Evolutionary conservation across 2,888 invertebrate genomes (phyloP).

Genomic region (Polyploca ridens): DNA sequence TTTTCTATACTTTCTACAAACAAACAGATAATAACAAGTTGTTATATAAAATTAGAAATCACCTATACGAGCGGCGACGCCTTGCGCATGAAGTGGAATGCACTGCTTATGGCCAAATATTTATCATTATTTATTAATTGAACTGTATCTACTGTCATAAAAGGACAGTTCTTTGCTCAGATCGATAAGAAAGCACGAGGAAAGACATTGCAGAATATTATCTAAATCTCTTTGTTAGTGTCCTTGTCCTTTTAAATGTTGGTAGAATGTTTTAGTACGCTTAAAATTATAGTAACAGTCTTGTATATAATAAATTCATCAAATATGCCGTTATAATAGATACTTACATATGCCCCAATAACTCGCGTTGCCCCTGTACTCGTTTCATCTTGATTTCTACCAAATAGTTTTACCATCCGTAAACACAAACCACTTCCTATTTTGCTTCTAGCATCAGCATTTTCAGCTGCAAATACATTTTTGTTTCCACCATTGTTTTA

Average conservation of each 20-base stretch:
- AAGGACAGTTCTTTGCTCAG: background rate
- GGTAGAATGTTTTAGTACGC: too few relatives aligned
- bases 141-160: background rate
- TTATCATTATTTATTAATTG: background rate
- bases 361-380: background rate
- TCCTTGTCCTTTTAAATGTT: too few relatives aligned
- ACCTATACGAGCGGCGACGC: slow-evolving; percentile 17
- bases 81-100: slow-evolving; percentile 2
- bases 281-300: background rate
- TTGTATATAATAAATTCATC: background rate
- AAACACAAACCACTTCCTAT: background rate
- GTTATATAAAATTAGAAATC: slow-evolving; percentile 50
- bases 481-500: background rate
- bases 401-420: background rate
- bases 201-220: too few relatives aligned
- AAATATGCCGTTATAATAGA: background rate
- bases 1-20: slow-evolving; percentile 47
- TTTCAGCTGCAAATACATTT: background rate
- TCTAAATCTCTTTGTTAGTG: too few relatives aligned
- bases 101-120: background rate
- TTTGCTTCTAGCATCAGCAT: background rate
- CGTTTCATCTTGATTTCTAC: too few relatives aligned
- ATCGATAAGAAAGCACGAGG: too few relatives aligned
- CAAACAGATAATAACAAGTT: slow-evolving; percentile 24
- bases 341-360: background rate